Evolutionary conservation across 1,140 invertebrate genomes (phyloP), one percentile per base, ranked within the genome.

Genomic region (Eumaeus atala): DNA sequence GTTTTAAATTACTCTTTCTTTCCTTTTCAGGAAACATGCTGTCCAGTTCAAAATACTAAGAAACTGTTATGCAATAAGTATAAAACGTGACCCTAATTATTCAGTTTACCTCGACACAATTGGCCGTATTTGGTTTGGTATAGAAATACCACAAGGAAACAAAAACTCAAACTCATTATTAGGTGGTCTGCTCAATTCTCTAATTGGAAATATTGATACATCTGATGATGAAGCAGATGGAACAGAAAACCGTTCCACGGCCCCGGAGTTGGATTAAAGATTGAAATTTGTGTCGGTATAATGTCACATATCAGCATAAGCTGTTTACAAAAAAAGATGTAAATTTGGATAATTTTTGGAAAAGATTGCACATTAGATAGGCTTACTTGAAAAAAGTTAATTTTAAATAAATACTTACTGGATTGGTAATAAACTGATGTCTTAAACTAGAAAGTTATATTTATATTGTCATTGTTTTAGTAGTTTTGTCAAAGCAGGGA

Each of bases 21-120:
- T 57, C 42, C 38, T 3, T 77, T 82, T 58, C 77, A 86, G 83
- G 59, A 78, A 66, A 74, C 69, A 82, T 59, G 58, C 61, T 21
- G 59, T 58, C 35, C 77, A 84, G 63, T 87, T 87, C 62, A 71
- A 75, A 72, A 66, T 73, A 48, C 56, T 87, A 61, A 74, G 74
- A 55, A 72, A 64, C 47, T 77, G 72, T 61, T 87, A 84, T 75
- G 74, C 72, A 48, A 72, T 77, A 62, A 81, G 73, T 67, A 72
- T 87, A 71, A 82, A 76, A 57, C 70, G 84, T 53, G 84, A 87
- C 63, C 78, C 79, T 21, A 84, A 81, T 58, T 84, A 84, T 53
- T 77, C 73, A 35, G 62, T 71, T 8, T 87, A 84, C 48, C 69
- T 87, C 56, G 81, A 87, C 49, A 87, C 74, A 47, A 84, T 87